These are phyloP conservation scores for Masnerella sp. DNA, from an alignment of 2,888 invertebrate species.

Conservation along the genomic window DNA sequence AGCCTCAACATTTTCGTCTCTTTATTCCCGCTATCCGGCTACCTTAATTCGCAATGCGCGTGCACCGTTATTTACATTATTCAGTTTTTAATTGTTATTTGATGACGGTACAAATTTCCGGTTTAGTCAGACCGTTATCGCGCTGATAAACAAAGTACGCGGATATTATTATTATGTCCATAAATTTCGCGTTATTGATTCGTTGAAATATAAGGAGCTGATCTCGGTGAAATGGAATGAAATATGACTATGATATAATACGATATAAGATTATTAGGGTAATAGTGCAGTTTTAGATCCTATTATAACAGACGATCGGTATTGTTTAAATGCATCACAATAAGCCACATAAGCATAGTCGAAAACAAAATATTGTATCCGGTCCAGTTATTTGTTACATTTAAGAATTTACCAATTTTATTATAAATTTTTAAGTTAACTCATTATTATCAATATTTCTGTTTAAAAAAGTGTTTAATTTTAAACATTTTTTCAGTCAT, in stretches of 20 bases:
- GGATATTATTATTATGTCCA: not conserved
- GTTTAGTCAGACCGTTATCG: not conserved
- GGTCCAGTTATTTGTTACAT: too few species aligned
- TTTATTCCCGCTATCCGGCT: not conserved
- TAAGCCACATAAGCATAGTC: constrained; percentile 16
- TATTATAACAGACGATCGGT: constrained; percentile 27
- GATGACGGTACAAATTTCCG: too few species aligned
- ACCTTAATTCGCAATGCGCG: too few species aligned
- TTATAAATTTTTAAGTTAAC: too few species aligned
- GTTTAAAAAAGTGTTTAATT: too few species aligned
- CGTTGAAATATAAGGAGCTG: constrained; percentile 14
- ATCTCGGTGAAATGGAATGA: constrained; percentile 16
- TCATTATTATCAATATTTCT: too few species aligned
- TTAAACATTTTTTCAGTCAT: too few species aligned
- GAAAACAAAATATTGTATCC: too few species aligned
- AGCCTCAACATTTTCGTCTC: constrained; percentile 6
- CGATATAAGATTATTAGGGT: constrained; percentile 34
- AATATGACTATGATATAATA: constrained; percentile 24
- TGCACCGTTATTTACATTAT: too few species aligned
- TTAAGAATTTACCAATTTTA: too few species aligned
- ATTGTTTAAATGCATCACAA: constrained; percentile 35
- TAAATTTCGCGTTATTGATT: constrained; percentile 15
- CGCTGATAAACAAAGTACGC: not conserved
- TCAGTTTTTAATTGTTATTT: too few species aligned
- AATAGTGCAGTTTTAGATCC: constrained; percentile 40